These are phyloP conservation scores for Isurus oxyrinchus DNA, from an alignment of 2,113 vertebrate genomes.

Conservation along the genomic window DNA sequence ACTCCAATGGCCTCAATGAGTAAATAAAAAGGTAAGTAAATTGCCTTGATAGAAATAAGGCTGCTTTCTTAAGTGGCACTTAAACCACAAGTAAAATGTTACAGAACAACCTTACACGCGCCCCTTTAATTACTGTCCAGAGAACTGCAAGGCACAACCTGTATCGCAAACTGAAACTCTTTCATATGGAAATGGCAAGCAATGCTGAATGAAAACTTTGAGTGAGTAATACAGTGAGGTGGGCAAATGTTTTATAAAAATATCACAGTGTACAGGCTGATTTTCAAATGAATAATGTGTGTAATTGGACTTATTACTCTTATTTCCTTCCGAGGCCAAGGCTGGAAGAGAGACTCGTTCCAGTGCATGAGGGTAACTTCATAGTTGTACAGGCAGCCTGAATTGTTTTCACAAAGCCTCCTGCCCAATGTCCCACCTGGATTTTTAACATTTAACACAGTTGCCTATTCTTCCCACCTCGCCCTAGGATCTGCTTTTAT, in stretches of 20 bases:
- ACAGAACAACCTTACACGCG: background rate
- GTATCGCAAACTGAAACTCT: background rate
- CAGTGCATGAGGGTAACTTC: background rate
- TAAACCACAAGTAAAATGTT: background rate
- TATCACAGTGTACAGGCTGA: background rate
- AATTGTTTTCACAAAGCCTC: background rate
- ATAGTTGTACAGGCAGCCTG: background rate
- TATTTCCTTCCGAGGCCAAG: background rate
- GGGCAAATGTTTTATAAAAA: background rate
- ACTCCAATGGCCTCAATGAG: background rate
- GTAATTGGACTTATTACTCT: conserved; percentile 9
- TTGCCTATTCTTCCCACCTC: background rate
- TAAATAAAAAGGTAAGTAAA: background rate
- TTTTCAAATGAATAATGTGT: conserved; percentile 24
- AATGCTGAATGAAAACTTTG: conserved; percentile 16
- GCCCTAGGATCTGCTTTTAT: background rate
- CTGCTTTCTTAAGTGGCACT: background rate
- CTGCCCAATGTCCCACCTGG: background rate
- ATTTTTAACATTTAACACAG: no score
- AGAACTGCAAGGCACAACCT: background rate
- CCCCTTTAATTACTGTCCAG: background rate
- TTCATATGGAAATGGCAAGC: background rate
- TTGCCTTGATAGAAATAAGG: background rate
- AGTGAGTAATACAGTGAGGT: background rate
- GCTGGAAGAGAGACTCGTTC: background rate